These are phyloP conservation scores for Coboldia fuscipes DNA, from an alignment of 1,140 invertebrate species.

Conservation along the genomic window DNA sequence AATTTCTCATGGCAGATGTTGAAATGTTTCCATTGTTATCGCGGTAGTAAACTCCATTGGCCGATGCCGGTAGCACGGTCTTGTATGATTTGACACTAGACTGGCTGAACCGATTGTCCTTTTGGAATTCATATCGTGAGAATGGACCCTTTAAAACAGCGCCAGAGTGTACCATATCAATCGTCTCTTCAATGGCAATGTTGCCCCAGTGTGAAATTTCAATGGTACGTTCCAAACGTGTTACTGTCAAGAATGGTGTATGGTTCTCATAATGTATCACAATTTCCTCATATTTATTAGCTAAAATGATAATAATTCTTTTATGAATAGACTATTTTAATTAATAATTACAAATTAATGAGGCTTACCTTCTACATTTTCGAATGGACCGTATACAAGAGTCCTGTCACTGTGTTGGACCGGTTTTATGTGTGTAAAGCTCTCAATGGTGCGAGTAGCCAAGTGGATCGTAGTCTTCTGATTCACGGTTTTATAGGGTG, in stretches of 20 bases:
- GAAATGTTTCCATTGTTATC: slow-evolving; percentile 99
- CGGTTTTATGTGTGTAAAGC: slow-evolving; percentile 72
- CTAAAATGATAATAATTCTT: too few relatives aligned
- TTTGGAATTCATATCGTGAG: slow-evolving; percentile 86
- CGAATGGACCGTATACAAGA: slow-evolving; percentile 74
- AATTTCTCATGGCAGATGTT: slow-evolving; percentile 74
- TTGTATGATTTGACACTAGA: slow-evolving; percentile 83
- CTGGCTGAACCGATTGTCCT: slow-evolving; percentile 62
- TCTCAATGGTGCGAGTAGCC: slow-evolving; percentile 59
- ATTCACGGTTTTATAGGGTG: slow-evolving; percentile 53
- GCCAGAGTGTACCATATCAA: slow-evolving; percentile 82
- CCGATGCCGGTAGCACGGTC: slow-evolving; percentile 70
- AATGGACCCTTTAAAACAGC: slow-evolving; percentile 88
- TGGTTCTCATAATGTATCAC: slow-evolving; percentile 92
- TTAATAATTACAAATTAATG: slow-evolving; percentile 14
- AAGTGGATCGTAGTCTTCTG: slow-evolving; percentile 68
- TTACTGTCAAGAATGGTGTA: slow-evolving; percentile 82
- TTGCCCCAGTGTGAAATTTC: slow-evolving; percentile 99
- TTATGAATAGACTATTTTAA: slow-evolving; percentile 19
- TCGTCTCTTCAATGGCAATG: slow-evolving; percentile 87
- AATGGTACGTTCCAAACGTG: slow-evolving; percentile 61
- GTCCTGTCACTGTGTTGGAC: slow-evolving; percentile 51
- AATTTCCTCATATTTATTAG: slow-evolving; percentile 47
- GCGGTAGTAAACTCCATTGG: slow-evolving; percentile 70
- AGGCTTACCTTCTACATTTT: slow-evolving; percentile 34